Evolutionary conservation across 2,888 invertebrate genomes (phyloP), one percentile per base, ranked within the genome.

Genomic region (Masnerella sp.): DNA sequence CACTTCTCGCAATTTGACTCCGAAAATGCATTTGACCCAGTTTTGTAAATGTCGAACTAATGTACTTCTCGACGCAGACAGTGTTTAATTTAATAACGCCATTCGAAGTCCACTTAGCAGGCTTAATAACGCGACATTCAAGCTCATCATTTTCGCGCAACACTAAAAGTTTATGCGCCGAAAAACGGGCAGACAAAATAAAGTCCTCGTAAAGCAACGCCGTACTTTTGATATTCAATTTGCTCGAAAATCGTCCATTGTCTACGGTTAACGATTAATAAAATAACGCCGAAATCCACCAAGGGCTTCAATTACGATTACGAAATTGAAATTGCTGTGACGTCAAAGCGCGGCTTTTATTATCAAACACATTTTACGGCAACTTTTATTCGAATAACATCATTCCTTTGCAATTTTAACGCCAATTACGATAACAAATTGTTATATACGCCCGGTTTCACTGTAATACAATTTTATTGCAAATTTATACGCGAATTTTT

Each of bases 391-490:
- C 62, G 47, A 52, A 67, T 64, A 68, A 49, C 56, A 72, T 65
- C 47, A 61, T 52, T 72, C 49, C 42, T 74, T 69, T 64, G 64
- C 45, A 64, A 54, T 51, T 54, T 69, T 52, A 43, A 69, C 58
- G 32, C 54, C 61, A 61, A 67, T 72, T 67, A 72, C 32, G 67
- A 72, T 65, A 65, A 69, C 30, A 52, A 69, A 68, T 68, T 58
- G 51, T 56, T 62, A 47, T 49, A 59, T 59, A 49, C 52, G 38
- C 43, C 52, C 36, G 20, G 36, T 61, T 59, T 74, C 49, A 42
- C 54, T 64, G 49, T 47, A 62, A 69, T 74, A 69, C 40, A 52
- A 69, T 74, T 73, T 74, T 73, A 69, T 69, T 59, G 59, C 65
- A 25, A 67, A 65, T 58, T 71, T 58, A 61, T 69, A 47, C 38